These are phyloP conservation scores for Bradynema listronoti DNA, from an alignment of 1,140 invertebrate genomes.

Conservation along the genomic window DNA sequence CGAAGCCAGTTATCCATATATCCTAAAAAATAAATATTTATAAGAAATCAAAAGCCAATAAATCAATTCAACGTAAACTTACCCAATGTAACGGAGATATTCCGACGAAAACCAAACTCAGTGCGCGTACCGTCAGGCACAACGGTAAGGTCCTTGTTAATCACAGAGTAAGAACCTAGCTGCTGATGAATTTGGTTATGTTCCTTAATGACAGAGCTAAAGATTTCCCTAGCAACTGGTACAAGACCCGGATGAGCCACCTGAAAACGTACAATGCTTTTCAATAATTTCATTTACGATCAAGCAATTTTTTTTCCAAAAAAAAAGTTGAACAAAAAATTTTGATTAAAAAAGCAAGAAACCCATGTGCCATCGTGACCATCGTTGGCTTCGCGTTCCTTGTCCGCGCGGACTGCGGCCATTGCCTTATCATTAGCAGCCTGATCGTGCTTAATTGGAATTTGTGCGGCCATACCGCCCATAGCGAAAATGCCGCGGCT, in stretches of 20 bases:
- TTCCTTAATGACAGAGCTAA: constrained; percentile 56
- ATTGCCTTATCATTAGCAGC: constrained; percentile 49
- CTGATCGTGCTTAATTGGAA: constrained; percentile 59
- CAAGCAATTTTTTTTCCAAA: not conserved
- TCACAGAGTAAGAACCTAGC: constrained; percentile 41
- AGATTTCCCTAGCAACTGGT: constrained; percentile 63
- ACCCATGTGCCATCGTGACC: constrained; percentile 68
- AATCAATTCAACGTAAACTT: constrained; percentile 5
- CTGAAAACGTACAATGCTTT: not conserved
- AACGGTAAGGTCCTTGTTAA: constrained; percentile 61
- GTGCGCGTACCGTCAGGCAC: constrained; percentile 66
- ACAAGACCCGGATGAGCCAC: constrained; percentile 66
- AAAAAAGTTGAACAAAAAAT: not conserved
- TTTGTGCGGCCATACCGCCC: constrained; percentile 68
- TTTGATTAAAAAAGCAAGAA: not conserved
- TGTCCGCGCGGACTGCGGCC: constrained; percentile 51
- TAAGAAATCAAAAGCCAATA: constrained; percentile 37
- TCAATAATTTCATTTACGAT: too few relatives aligned
- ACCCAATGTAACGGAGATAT: constrained; percentile 63
- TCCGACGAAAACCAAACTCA: constrained; percentile 64
- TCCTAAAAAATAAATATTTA: constrained; percentile 58
- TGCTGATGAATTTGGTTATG: constrained; percentile 52
- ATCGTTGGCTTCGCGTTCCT: constrained; percentile 58
- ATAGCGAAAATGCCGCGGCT: constrained; percentile 65
- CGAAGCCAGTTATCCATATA: constrained; percentile 69